Conservation (phyloP, 2,113 vertebrate genomes). For the Heterocephalus glaber region DNA sequence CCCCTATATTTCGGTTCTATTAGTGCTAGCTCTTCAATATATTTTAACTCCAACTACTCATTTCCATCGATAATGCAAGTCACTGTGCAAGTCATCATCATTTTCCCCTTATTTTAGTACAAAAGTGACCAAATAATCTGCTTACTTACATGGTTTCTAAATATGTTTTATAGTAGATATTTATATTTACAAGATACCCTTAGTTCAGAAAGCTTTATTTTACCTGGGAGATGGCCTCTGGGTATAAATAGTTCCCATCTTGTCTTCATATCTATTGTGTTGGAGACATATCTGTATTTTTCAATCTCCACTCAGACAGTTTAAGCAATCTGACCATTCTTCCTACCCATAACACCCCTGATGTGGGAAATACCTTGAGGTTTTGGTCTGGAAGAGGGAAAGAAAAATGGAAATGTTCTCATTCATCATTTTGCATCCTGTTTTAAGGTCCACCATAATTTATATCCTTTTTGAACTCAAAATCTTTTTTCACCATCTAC, state of each 20-base stretch:
- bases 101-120: neutral
- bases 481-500: neutral
- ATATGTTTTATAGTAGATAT: neutral
- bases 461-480: neutral
- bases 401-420: neutral
- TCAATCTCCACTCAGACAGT: neutral
- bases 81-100: neutral
- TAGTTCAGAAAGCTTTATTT: neutral
- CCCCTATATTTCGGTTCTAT: neutral
- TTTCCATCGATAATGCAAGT: neutral
- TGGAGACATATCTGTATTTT: neutral
- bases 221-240: neutral
- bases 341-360: neutral
- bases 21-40: neutral
- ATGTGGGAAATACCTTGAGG: neutral
- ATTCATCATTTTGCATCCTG: neutral
- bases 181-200: neutral
- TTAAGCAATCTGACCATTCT: neutral
- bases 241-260: neutral
- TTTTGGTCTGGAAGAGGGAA: neutral
- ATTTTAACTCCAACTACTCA: neutral
- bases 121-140: neutral
- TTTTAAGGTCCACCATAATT: neutral
- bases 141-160: neutral
- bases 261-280: neutral